phyloP scores from a whole-genome alignment of 1,140 invertebrate species.

The Homalodisca vitripennis region DNA sequence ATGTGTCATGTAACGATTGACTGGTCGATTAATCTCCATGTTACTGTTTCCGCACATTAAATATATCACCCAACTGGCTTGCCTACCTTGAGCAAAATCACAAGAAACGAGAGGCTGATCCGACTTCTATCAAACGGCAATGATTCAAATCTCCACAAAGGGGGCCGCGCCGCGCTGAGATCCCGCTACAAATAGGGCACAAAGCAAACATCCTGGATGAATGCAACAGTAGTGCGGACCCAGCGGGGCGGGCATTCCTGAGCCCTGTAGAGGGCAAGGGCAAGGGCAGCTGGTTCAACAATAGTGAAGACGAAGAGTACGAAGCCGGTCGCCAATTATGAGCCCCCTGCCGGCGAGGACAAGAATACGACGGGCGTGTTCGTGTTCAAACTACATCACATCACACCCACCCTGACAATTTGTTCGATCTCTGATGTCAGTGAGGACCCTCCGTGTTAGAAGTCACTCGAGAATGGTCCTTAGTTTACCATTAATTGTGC shows the following conservation, averaged over 20 bases:
- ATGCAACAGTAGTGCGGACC: too few relatives aligned
- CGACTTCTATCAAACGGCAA: not conserved
- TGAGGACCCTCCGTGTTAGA: too few relatives aligned
- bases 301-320: not conserved
- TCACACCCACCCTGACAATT: not conserved
- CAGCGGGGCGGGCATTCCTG: not conserved
- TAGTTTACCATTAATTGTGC: too few relatives aligned
- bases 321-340: not conserved
- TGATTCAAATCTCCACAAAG: too few relatives aligned
- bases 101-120: not conserved
- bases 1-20: too few relatives aligned
- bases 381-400: too few relatives aligned
- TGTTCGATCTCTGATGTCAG: not conserved
- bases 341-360: not conserved
- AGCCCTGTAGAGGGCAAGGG: not conserved
- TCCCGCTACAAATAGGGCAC: not conserved
- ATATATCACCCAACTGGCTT: too few relatives aligned
- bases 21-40: too few relatives aligned
- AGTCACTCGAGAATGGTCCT: too few relatives aligned
- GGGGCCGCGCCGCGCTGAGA: not conserved
- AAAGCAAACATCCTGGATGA: not conserved
- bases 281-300: too few relatives aligned
- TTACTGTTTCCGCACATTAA: too few relatives aligned
- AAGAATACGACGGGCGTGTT: not conserved
- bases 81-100: too few relatives aligned